These are phyloP conservation scores for Notodonta dromedarius DNA, from an alignment of 2,888 invertebrate genomes.

Conservation along the genomic window DNA sequence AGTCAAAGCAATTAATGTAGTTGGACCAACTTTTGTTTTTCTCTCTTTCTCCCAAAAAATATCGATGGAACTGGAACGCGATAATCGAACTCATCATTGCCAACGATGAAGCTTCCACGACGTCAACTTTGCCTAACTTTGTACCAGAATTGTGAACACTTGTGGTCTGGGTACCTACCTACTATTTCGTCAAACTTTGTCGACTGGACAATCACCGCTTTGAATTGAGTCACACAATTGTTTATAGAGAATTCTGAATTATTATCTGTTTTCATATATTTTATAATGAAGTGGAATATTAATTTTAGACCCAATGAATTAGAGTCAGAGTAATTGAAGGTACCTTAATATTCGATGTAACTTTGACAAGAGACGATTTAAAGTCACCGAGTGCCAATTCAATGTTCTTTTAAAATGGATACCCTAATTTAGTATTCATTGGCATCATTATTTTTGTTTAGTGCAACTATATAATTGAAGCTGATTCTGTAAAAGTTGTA, in stretches of 20 bases:
- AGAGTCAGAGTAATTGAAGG: too few species aligned
- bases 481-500: too few species aligned
- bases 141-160: slow-evolving; percentile 7
- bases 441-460: too few species aligned
- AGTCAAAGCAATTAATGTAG: slow-evolving; percentile 4
- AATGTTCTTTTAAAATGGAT: too few species aligned
- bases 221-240: slow-evolving; percentile 1
- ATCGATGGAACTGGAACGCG: slow-evolving; percentile 26
- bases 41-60: slow-evolving; percentile 6
- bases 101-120: slow-evolving; percentile 15
- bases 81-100: slow-evolving; percentile 35
- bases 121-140: slow-evolving; percentile 17
- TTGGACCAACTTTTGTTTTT: slow-evolving; percentile 15
- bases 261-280: background rate
- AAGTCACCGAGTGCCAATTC: too few species aligned
- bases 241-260: background rate
- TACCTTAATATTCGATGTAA: too few species aligned
- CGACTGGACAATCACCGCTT: slow-evolving; percentile 1
- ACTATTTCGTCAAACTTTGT: background rate
- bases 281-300: background rate
- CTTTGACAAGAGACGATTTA: too few species aligned
- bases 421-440: too few species aligned
- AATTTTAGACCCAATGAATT: background rate
- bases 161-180: background rate
- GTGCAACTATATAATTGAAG: too few species aligned